Conservation (phyloP, 2,888 invertebrate species). For the Torymus aiolomorphi region DNA sequence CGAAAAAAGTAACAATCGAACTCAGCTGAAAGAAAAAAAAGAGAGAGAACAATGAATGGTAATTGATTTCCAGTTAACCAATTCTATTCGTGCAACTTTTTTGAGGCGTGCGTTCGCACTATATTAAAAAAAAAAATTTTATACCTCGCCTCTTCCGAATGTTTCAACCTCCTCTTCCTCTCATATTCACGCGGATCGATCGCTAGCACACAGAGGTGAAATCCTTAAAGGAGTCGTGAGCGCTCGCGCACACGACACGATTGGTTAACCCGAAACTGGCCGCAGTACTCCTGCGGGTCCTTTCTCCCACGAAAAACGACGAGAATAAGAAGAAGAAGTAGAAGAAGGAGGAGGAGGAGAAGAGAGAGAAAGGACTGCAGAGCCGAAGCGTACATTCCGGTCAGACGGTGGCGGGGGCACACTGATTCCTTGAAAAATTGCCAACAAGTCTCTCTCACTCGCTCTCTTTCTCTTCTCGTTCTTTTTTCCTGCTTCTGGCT, state of each 20-base stretch:
- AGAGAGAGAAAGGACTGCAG: slow-evolving; percentile 27
- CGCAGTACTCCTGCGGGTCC: slow-evolving; percentile 54
- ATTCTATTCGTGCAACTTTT: not conserved
- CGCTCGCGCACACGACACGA: slow-evolving; percentile 19
- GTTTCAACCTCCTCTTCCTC: not conserved
- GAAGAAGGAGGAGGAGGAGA: not conserved
- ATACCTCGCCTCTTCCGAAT: not conserved
- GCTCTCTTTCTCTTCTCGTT: slow-evolving; percentile 12
- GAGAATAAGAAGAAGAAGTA: not conserved
- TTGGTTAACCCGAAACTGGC: slow-evolving; percentile 53
- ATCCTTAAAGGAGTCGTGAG: slow-evolving; percentile 25
- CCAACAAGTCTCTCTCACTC: slow-evolving; percentile 64
- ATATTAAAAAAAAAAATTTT: not conserved
- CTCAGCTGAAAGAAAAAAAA: not conserved
- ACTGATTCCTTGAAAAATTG: slow-evolving; percentile 72
- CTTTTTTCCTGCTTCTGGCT: slow-evolving; percentile 32
- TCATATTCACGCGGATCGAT: not conserved
- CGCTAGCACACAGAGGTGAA: slow-evolving; percentile 9
- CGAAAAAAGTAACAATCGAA: not conserved
- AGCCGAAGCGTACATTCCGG: slow-evolving; percentile 66
- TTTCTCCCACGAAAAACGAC: slow-evolving; percentile 9
- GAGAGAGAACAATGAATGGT: not conserved
- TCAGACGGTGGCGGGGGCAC: slow-evolving; percentile 61
- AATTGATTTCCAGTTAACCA: slow-evolving; percentile 29
- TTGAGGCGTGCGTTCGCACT: not conserved